phyloP scores from a whole-genome alignment of 2,888 invertebrate species.

The Julus scandinavius region DNA sequence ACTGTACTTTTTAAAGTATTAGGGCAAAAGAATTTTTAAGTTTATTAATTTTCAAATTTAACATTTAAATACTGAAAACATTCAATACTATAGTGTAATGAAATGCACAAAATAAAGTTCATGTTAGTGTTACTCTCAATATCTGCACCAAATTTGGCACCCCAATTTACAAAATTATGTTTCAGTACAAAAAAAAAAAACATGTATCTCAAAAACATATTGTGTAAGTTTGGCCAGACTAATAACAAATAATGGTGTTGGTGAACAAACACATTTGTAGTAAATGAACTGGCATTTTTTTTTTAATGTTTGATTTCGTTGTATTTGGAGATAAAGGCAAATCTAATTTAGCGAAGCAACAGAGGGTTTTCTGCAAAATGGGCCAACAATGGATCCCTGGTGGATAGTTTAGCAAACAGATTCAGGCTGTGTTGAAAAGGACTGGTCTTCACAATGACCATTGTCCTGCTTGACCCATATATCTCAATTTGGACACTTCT shows the following conservation, averaged over 20 bases:
- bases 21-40: too few species aligned
- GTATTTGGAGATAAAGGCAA: slow-evolving; percentile 33
- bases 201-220: too few species aligned
- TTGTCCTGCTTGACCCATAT: not conserved
- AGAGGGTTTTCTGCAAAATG: not conserved
- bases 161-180: too few species aligned
- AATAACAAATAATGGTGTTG: not conserved
- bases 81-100: too few species aligned
- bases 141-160: too few species aligned
- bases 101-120: too few species aligned
- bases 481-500: not conserved
- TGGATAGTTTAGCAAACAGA: slow-evolving; percentile 33
- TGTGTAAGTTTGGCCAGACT: not conserved
- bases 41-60: too few species aligned
- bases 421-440: not conserved
- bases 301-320: slow-evolving; percentile 21
- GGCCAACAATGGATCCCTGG: slow-evolving; percentile 25
- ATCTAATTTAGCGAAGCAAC: slow-evolving; percentile 8
- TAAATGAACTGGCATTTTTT: not conserved
- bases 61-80: too few species aligned
- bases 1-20: too few species aligned
- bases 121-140: too few species aligned
- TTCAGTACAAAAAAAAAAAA: too few species aligned
- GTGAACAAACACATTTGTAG: not conserved
- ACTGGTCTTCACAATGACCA: not conserved